phyloP scores from a whole-genome alignment of 2,113 vertebrate genomes.

The Penelope pileata region DNA sequence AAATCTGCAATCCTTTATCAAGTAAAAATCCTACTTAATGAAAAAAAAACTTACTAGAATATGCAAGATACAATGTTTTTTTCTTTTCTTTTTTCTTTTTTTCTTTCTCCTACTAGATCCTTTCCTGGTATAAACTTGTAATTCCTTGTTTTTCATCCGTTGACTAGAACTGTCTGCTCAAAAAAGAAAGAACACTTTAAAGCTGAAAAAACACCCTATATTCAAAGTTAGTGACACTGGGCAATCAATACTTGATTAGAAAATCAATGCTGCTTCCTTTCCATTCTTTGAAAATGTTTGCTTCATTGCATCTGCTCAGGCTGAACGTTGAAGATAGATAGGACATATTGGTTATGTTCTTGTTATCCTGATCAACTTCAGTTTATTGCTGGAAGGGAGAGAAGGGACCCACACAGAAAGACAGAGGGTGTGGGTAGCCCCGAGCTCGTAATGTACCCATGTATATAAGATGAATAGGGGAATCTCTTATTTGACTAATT shows the following conservation, averaged over 20 bases:
- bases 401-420: neutral
- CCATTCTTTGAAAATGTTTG: neutral
- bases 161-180: neutral
- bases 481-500: neutral
- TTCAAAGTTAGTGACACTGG: neutral
- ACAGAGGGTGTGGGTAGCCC: neutral
- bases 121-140: neutral
- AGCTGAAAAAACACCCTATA: neutral
- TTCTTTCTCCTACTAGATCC: neutral
- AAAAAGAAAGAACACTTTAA: neutral
- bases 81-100: neutral
- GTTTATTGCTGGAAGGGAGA: neutral
- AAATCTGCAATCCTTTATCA: neutral
- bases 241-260: neutral
- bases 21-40: neutral
- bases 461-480: rapidly evolving
- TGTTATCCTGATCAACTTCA: neutral
- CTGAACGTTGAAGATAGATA: neutral
- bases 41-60: neutral
- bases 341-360: neutral
- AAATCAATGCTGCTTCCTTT: constrained; percentile 38
- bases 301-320: neutral
- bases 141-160: neutral
- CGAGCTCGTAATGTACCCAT: neutral
- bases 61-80: neutral